Base-by-base conservation (phyloP, 2,113 vertebrate species). In the Caranx ignobilis region DNA sequence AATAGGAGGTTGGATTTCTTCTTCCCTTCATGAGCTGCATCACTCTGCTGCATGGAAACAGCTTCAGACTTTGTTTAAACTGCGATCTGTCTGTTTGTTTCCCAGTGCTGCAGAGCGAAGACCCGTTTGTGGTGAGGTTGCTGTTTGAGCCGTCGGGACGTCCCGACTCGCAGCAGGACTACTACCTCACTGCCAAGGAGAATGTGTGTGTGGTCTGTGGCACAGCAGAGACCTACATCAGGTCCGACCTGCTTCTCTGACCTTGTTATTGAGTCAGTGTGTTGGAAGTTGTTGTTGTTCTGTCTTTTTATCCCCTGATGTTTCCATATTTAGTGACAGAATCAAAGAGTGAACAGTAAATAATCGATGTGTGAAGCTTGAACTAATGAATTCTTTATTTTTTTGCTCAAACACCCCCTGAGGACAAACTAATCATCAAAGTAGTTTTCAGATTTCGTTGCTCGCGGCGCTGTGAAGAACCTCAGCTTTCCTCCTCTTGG, bases 141-240 rank as follows among this genome's bases (percentile, higher is more conserved):
- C 95, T 95, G 79, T 99, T 99, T 83, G 98, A 99, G 85, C 98
- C 98, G 16, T 97, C 97, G 0, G 97, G 98, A 70, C 97, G 98
- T 18, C 98, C 98, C 0, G 98, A 99, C 74, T 98, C 98, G 9
- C 96, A 97, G 55, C 95, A 96, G 69, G 97, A 99, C 91, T 99
- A 99, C 77, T 99, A 99, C 18, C 94, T 99, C 81, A 98, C 96
- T 3, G 94, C 97, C 35, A 99, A 99, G 92, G 96, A 99, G 93
- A 99, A 99, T 69, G 92, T 98, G 0, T 99, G 98, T 85, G 98
- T 99, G 19, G 97, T 99, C 10, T 99, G 98, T 68, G 98, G 98
- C 55, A 99, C 97, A 92, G 94, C 91, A 1, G 97, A 99, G 62
- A 98, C 98, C 60, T 99, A 98, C 84, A 98, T 99, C 86, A 95